Percentiles rank a stretch among this genome's conserved stretches.
These are phyloP conservation scores for Passer domesticus DNA, from an alignment of 2,113 vertebrate genomes.

Conservation along the genomic window DNA sequence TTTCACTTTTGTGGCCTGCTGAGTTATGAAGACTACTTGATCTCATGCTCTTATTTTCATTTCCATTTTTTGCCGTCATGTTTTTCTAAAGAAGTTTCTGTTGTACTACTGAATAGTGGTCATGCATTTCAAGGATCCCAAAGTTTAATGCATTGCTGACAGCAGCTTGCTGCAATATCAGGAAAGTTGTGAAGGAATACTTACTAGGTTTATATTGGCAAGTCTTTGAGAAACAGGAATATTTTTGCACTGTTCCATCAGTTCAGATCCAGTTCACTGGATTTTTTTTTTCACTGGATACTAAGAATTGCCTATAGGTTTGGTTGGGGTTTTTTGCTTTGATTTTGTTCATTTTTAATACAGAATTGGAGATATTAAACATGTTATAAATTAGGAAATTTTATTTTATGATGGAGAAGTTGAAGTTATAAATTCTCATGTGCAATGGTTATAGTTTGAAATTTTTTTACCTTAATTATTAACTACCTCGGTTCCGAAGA, in stretches of 20 bases:
- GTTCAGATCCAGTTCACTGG: neutral
- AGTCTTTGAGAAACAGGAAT: neutral
- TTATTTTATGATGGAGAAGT: neutral
- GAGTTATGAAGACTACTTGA: neutral
- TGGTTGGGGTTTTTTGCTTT: neutral
- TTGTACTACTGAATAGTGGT: neutral
- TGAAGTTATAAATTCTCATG: neutral
- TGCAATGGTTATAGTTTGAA: neutral
- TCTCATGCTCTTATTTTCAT: neutral
- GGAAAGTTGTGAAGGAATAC: neutral
- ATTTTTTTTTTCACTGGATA: too few species aligned
- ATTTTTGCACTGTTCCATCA: neutral
- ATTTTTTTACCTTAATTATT: neutral
- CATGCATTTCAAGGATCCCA: neutral
- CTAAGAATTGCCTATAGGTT: neutral
- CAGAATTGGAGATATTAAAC: neutral
- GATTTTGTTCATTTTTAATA: neutral
- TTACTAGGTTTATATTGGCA: neutral
- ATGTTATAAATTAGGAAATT: neutral
- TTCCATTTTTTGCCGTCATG: neutral
- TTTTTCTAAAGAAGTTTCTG: neutral
- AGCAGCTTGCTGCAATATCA: neutral
- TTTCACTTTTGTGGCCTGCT: neutral
- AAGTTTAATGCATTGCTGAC: neutral
- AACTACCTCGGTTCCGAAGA: neutral